Evolutionary conservation across 2,113 vertebrate genomes (phyloP).

Genomic region (Murina feae): DNA sequence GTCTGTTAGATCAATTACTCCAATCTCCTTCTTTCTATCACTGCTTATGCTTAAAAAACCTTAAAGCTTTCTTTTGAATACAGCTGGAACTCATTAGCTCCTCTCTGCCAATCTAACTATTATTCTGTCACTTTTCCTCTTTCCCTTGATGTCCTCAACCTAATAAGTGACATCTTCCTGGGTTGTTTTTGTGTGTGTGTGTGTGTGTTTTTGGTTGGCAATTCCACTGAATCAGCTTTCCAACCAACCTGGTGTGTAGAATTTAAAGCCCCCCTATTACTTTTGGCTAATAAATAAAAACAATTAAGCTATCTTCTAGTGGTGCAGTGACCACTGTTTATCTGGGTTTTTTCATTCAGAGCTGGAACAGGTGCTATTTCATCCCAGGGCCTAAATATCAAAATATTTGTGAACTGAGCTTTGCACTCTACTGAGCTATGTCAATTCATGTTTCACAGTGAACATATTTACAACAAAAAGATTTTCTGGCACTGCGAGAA

Average conservation of each 20-base stretch:
- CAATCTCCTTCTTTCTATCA: constrained; percentile 66
- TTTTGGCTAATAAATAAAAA: constrained; percentile 57
- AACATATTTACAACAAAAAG: not conserved
- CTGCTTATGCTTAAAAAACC: constrained; percentile 63
- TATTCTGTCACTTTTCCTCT: constrained; percentile 40
- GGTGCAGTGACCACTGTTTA: constrained; percentile 40
- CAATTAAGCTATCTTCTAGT: constrained; percentile 36
- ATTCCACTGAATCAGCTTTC: constrained; percentile 38
- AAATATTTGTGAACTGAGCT: constrained; percentile 22
- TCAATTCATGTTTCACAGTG: not conserved
- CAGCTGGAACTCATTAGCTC: constrained; percentile 72
- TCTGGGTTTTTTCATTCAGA: constrained; percentile 34
- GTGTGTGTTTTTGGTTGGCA: constrained; percentile 49
- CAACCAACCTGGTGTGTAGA: not conserved
- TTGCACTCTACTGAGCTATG: constrained; percentile 21
- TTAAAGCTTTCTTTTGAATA: constrained; percentile 71
- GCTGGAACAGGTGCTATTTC: constrained; percentile 28
- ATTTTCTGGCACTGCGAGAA: not conserved
- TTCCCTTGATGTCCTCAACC: constrained; percentile 29
- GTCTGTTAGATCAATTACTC: constrained; percentile 68
- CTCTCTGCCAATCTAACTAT: constrained; percentile 56
- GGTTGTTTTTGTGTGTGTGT: not conserved
- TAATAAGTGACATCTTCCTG: constrained; percentile 37
- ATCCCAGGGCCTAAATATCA: constrained; percentile 34
- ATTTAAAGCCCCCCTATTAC: constrained; percentile 10